These are phyloP conservation scores for Aphelenchoides fujianensis DNA, from an alignment of 1,140 invertebrate genomes.

Conservation along the genomic window DNA sequence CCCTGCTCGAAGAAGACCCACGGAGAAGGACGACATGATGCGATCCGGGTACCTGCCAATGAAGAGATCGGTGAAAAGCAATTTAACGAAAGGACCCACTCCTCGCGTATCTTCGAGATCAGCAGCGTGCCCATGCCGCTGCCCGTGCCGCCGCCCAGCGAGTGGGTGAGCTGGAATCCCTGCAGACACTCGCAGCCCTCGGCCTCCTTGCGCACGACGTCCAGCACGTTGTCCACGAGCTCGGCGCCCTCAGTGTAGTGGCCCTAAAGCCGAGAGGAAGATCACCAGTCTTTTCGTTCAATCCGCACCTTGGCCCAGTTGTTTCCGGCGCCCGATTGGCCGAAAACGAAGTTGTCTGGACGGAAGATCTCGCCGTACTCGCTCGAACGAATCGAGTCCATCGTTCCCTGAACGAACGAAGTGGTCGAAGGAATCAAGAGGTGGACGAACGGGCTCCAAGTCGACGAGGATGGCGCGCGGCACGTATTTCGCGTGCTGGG, in stretches of 20 bases:
- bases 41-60: conserved; percentile 72
- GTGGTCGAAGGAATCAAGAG: conserved; percentile 70
- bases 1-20: conserved; percentile 63
- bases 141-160: conserved; percentile 66
- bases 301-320: conserved; percentile 78
- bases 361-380: conserved; percentile 77
- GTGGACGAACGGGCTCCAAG: conserved; percentile 73
- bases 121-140: conserved; percentile 69
- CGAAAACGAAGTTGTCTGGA: conserved; percentile 83
- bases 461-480: conserved; percentile 85
- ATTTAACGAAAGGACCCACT: no score
- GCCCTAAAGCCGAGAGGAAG: conserved; percentile 54
- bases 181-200: conserved; percentile 71
- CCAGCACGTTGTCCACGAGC: conserved; percentile 78
- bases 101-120: conserved; percentile 68
- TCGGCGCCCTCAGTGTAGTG: conserved; percentile 88
- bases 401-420: conserved; percentile 81
- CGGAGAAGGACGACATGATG: conserved; percentile 86
- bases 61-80: no score
- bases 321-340: conserved; percentile 71
- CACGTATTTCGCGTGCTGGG: conserved; percentile 76
- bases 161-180: conserved; percentile 66
- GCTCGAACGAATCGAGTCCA: conserved; percentile 84
- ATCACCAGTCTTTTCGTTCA: no score
- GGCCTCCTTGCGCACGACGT: conserved; percentile 81